Percentiles rank a stretch among this genome's conserved stretches.
Conservation (phyloP, 2,113 vertebrate species). For the Trogon surrucura region DNA sequence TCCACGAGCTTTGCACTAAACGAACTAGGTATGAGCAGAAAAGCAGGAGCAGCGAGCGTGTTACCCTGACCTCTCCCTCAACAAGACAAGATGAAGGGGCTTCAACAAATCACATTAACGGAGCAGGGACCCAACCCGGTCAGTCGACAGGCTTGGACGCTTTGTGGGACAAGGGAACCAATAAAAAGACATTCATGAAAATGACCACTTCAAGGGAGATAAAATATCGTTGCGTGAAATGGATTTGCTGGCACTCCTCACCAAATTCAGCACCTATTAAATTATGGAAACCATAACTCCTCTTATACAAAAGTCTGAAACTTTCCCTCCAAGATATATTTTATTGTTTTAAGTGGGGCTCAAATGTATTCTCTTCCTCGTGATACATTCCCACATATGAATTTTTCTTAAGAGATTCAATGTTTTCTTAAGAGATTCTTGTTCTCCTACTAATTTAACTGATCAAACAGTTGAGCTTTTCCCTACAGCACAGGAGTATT, state of each 20-base stretch:
- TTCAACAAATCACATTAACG: neutral
- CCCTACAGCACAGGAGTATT: neutral
- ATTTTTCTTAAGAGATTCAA: neutral
- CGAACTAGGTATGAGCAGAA: neutral
- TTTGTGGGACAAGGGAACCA: constrained; percentile 41
- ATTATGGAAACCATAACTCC: constrained; percentile 68
- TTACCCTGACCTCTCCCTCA: neutral
- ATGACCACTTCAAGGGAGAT: constrained; percentile 63
- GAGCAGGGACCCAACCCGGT: neutral
- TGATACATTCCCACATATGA: constrained; percentile 29
- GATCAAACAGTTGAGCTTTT: neutral
- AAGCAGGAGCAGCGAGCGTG: neutral
- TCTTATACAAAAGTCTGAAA: constrained; percentile 45
- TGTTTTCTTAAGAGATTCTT: too few relatives aligned
- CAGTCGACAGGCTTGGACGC: neutral
- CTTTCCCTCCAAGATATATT: constrained; percentile 63
- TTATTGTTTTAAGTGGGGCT: constrained; percentile 68
- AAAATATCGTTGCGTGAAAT: constrained; percentile 72
- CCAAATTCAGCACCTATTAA: constrained; percentile 70
- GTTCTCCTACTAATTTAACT: neutral
- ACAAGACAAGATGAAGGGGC: neutral
- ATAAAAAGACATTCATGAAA: constrained; percentile 63
- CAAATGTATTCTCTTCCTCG: neutral
- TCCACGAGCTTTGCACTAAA: neutral
- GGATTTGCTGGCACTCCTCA: constrained; percentile 72